These are phyloP conservation scores for Teleogryllus oceanicus DNA, from an alignment of 2,888 invertebrate genomes.

Conservation along the genomic window DNA sequence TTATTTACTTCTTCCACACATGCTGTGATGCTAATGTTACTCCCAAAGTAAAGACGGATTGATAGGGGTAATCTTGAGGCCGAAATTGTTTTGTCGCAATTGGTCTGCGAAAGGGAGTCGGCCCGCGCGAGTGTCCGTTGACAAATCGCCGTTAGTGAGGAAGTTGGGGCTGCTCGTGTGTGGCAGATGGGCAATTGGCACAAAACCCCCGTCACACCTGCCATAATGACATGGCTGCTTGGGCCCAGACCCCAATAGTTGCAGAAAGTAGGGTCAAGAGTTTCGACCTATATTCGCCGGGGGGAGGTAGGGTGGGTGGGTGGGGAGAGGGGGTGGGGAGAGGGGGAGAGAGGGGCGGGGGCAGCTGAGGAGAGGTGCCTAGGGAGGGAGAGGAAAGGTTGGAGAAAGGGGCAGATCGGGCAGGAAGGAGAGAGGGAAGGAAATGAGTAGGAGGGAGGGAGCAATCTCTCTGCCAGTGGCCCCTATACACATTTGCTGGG, in stretches of 20 bases:
- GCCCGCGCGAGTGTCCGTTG: no score
- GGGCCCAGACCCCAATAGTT: background rate
- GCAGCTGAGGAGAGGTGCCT: background rate
- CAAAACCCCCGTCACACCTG: no score
- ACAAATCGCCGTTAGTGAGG: no score
- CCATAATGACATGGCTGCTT: background rate
- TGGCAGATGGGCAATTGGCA: no score
- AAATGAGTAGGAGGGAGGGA: background rate
- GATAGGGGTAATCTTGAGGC: no score
- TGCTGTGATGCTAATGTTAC: no score
- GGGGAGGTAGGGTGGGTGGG: background rate
- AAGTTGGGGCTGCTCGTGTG: no score
- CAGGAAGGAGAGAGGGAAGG: background rate
- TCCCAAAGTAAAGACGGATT: no score
- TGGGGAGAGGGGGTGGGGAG: background rate
- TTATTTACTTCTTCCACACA: no score
- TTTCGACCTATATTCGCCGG: background rate
- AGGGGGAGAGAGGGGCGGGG: background rate
- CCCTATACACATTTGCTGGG: background rate
- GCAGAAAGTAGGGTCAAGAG: conserved; percentile 18
- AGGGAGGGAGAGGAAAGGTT: background rate
- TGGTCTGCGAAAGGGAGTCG: no score
- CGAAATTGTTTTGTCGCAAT: no score
- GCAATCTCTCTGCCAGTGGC: background rate
- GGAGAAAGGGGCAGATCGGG: background rate